Evolutionary conservation across 35 echinoderm and acorn worm species (phyloP), one percentile per base, ranked within the genome.

Genomic region (Amphiura filiformis): DNA sequence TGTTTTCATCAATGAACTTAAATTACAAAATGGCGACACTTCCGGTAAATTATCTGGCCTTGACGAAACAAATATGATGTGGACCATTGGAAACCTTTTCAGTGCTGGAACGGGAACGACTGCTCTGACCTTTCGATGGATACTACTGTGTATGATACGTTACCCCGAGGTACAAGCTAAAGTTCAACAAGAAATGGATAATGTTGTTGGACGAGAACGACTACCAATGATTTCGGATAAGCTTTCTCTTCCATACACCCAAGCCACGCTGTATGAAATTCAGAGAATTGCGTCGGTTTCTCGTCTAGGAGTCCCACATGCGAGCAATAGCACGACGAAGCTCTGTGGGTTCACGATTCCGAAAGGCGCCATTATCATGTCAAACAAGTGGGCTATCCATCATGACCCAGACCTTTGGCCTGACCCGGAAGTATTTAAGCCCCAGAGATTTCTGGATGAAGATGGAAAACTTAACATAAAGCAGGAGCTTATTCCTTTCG

Each of bases 381-480:
- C 70, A 0, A 87, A 87, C 34, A n/a, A 75, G 1, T 79, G 37
- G 23, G 70, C 39, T 0, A 56, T 87, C 20, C 0, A 76, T 17
- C 61, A 49, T 34, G 65, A 42, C 32, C 57, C 61, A 77, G 76
- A 87, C 15, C 23, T 87, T 17, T 87, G 85, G 85, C 23, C 30
- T 36, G 85, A 87, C 35, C 65, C 75, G 3, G 31, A 77, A 20
- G 41, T 41, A 23, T 87, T 87, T 32, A 39, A 65, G 39, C 85
- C 85, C 4, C 75, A 87, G 65, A 77, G 85, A 79, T 87, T 87
- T 79, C 33, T 87, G 0, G 65, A 18, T 78, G 36, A 78, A 79
- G 76, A 87, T 38, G 85, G 85, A 0, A 28, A 77, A 39, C 13
- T 87, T 56, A n/a, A 76, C 1, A 38, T 36, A 17, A 26, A 37